A percentile compares a stretch with the other conserved stretches of the same genome.
Evolutionary conservation across 2,888 invertebrate species (phyloP).

Genomic region (Caenorhabditis sinica): DNA sequence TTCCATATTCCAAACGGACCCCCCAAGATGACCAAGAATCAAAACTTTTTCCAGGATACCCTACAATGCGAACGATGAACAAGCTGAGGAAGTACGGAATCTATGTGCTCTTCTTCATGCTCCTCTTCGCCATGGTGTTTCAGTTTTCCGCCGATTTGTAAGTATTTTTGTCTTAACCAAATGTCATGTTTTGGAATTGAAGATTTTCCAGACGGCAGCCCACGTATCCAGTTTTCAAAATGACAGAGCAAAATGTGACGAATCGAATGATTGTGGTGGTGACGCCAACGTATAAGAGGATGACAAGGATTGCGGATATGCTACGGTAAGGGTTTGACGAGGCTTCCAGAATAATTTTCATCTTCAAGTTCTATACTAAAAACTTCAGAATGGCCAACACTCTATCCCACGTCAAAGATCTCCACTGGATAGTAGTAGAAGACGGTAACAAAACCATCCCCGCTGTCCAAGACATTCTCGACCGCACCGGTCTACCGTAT

Average conservation of each 20-base stretch:
- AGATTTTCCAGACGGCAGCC: constrained; percentile 38
- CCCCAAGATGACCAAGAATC: too few relatives aligned
- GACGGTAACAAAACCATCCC: constrained; percentile 60
- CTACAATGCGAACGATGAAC: constrained; percentile 46
- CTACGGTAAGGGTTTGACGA: constrained; percentile 56
- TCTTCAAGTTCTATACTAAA: not conserved
- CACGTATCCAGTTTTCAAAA: constrained; percentile 37
- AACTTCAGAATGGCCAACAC: constrained; percentile 75
- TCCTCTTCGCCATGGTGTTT: constrained; percentile 54
- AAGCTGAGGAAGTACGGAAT: constrained; percentile 44
- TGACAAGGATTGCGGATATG: constrained; percentile 69
- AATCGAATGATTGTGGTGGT: constrained; percentile 70
- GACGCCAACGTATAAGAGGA: constrained; percentile 71
- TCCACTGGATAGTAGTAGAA: constrained; percentile 77
- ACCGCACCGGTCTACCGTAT: constrained; percentile 66
- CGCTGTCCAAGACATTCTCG: constrained; percentile 60
- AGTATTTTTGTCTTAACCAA: not conserved
- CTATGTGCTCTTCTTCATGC: constrained; percentile 48
- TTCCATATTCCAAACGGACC: too few relatives aligned
- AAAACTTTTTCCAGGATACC: constrained; percentile 27
- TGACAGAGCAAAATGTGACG: constrained; percentile 5
- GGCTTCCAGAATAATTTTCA: too few relatives aligned
- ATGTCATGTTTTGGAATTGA: not conserved
- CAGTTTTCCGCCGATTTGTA: constrained; percentile 59
- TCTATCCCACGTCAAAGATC: constrained; percentile 66